Base-by-base conservation (phyloP, 2,797 vertebrate genomes). In the Spea hammondii region DNA sequence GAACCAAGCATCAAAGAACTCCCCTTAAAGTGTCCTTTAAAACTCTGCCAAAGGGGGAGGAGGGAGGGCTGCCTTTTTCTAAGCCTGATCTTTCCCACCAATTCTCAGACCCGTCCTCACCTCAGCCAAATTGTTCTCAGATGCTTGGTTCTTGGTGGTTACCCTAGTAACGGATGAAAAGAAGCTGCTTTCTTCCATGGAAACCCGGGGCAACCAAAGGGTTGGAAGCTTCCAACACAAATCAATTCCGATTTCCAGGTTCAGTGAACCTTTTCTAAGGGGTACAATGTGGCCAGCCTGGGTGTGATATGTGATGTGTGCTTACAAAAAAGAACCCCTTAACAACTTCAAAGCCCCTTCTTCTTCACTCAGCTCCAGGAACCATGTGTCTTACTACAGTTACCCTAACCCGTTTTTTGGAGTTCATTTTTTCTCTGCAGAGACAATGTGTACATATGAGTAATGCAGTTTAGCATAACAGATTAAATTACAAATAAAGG, bases 71-170 rank as follows among this genome's bases (percentile, higher is more conserved):
- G 32, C 57, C 85, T 89, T 86, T 92, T 88, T 92, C 91, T 91
- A 32, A 32, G 2, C 1, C 82, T 85, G 84, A 89, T 89, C 89
- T 95, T 95, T 95, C 94, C 94, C 94, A 95, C 93, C 91, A 53
- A n/a, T 90, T 83, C 85, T 90, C 89, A 89, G 91, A 90, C 92
- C 91, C 87, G 87, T 92, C 90, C 93, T 95, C 93, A 94, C 93
- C 93, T 90, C 90, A 89, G 91, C 91, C 92, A 90, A 93, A 94
- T 95, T 93, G 93, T 93, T 95, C 93, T 94, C 92, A 92, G 91
- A 93, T 90, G 92, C 92, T 90, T 88, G 85, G 82, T 90, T 91
- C 88, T 91, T 90, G 86, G 90, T 86, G 85, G 93, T 95, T 93
- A 91, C 93, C 92, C 85, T 94, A 92, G 94, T 91, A 93, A 96